Base-by-base conservation (phyloP, 2,888 invertebrate genomes). In the Conus canariensis region DNA sequence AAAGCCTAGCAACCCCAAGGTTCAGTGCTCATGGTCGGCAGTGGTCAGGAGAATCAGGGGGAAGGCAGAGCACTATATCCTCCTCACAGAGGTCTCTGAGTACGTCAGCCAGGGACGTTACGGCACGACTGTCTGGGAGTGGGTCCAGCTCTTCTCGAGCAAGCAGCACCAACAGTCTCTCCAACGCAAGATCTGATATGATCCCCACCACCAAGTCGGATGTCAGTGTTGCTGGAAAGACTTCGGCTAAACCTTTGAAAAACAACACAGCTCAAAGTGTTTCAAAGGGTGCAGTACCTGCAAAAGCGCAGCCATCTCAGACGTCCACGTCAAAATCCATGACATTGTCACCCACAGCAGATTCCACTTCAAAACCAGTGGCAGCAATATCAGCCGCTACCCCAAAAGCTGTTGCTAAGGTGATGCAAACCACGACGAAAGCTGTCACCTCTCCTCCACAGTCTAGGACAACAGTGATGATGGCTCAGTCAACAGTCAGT, bases 101-200 rank as follows among this genome's bases (percentile, higher is more conserved):
- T 12, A 10, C 88, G 3, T 88, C 80, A 25, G 88, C 88, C 12
- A 82, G 58, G 25, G 82, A 88, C 25, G 82, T 80, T n/a, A 88
- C 88, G 12, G 88, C 80, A 19, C 87, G 87, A 1, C 74, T 87
- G 58, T 70, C 87, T 30, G 87, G 87, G 14, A 19, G 14, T n/a
- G 74, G 74, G 5, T 14, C 64, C 30, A 30, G 74, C 58, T 8
- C 58, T 19, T n/a, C 74, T 14, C 70, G 87, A 58, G 58, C 87
- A 22, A 58, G 87, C 59, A 58, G 74, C 74, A 87, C 12, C 87
- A 74, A 64, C 74, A 74, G 58, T 19, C 19, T 19, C 7, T 56
- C 22, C 45, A 67, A 45, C 16, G 3, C 64, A 19, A 25, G 67
- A 12, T 67, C 88, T 45, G 59, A 25, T 25, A n/a, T 10, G 5